Conservation (phyloP, 2,113 vertebrate genomes). For the Leucoraja erinaceus region DNA sequence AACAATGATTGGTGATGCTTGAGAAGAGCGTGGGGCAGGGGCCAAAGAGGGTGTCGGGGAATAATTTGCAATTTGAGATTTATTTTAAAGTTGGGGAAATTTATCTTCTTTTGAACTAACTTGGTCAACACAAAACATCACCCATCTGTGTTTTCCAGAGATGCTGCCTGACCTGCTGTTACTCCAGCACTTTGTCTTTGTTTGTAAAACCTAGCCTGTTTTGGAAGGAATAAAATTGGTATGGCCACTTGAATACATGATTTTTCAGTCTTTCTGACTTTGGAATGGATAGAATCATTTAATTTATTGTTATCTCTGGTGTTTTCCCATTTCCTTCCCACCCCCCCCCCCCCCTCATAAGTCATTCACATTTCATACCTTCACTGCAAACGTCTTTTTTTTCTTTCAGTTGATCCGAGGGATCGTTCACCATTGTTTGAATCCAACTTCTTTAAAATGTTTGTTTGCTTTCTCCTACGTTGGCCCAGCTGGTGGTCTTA, state of each 20-base stretch:
- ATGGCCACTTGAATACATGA: neutral
- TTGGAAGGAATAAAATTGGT: neutral
- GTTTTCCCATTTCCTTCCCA: too few relatives aligned
- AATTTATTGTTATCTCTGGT: slow-evolving; percentile 39
- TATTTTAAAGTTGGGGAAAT: neutral
- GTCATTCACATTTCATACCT: neutral
- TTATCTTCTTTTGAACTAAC: too few relatives aligned
- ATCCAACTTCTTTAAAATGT: slow-evolving; percentile 72
- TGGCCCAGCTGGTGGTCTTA: slow-evolving; percentile 50
- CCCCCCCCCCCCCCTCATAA: neutral
- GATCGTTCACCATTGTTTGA: slow-evolving; percentile 73
- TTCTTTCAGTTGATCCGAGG: slow-evolving; percentile 74
- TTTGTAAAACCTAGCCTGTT: neutral
- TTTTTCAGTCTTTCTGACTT: neutral
- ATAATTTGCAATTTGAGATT: neutral
- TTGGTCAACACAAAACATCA: too few relatives aligned
- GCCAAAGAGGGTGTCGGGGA: neutral
- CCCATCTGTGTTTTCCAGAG: too few relatives aligned
- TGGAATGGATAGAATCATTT: neutral
- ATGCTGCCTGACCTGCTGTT: too few relatives aligned
- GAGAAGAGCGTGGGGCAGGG: too few relatives aligned
- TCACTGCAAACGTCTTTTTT: slow-evolving; percentile 42
- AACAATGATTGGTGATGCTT: neutral
- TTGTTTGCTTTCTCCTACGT: slow-evolving; percentile 79
- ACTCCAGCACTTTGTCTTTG: neutral